Percentiles rank a stretch among this genome's conserved stretches.
phyloP scores from a whole-genome alignment of 2,888 invertebrate species.

The Acrocyrtus sp. region DNA sequence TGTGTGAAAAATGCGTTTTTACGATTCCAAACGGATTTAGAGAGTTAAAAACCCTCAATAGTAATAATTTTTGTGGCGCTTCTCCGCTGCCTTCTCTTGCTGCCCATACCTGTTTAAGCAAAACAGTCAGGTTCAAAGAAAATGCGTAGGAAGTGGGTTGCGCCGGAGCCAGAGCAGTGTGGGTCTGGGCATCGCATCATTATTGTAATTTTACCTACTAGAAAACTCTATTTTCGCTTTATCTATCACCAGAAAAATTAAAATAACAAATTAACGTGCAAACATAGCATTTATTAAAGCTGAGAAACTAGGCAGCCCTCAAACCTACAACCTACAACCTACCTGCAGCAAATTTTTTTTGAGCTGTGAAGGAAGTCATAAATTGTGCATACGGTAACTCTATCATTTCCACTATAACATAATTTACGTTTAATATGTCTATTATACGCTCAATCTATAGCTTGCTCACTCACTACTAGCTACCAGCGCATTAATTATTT shows the following conservation, averaged over 20 bases:
- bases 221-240: not conserved
- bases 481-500: too few species aligned
- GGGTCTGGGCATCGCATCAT: too few species aligned
- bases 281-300: constrained; percentile 6
- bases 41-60: too few species aligned
- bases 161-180: too few species aligned
- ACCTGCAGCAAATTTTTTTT: too few species aligned
- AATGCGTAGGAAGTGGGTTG: constrained; percentile 18
- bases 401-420: constrained; percentile 46
- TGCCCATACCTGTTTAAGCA: not conserved
- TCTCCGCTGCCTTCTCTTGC: too few species aligned
- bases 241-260: constrained; percentile 3
- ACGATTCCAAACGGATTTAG: too few species aligned
- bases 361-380: constrained; percentile 33
- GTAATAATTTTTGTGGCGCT: too few species aligned
- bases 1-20: constrained; percentile 38
- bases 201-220: too few species aligned
- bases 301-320: not conserved
- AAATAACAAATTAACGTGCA: constrained; percentile 39
- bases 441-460: too few species aligned
- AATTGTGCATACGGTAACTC: constrained; percentile 37
- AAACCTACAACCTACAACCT: too few species aligned
- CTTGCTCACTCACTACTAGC: too few species aligned
- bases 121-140: constrained; percentile 13
- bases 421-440: constrained; percentile 43